Evolutionary conservation across 1,140 invertebrate genomes (phyloP).

Genomic region (Pseudomyrmex concolor): DNA sequence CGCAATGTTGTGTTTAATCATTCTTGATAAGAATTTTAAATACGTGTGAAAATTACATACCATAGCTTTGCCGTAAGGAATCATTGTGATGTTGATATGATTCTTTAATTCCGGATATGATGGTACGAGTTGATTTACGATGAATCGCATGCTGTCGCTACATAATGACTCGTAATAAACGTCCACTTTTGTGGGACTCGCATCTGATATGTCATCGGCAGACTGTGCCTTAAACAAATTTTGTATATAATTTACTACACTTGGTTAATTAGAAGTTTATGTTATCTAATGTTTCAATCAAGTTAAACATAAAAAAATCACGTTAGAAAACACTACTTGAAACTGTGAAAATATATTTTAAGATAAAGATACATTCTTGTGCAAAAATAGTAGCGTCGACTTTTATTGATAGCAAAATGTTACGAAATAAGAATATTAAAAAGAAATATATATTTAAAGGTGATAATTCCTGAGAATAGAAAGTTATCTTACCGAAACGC

Average conservation of each 20-base stretch:
- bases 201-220: neutral
- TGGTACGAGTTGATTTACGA: slow-evolving; percentile 84
- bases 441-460: neutral
- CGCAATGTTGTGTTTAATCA: neutral
- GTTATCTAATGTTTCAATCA: neutral
- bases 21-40: neutral
- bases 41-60: slow-evolving; percentile 81
- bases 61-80: slow-evolving; percentile 91
- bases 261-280: neutral
- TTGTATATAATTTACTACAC: slow-evolving; percentile 1
- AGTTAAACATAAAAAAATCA: too few species aligned
- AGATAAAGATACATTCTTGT: neutral
- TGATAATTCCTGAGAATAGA: neutral
- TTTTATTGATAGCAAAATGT: neutral
- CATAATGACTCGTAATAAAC: slow-evolving; percentile 94
- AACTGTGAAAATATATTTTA: neutral
- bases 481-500: slow-evolving; percentile 45
- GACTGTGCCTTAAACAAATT: slow-evolving; percentile 28
- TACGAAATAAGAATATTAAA: neutral
- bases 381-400: neutral
- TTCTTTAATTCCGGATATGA: slow-evolving; percentile 71
- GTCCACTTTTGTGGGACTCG: slow-evolving; percentile 68
- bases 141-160: slow-evolving; percentile 90
- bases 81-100: slow-evolving; percentile 71
- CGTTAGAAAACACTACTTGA: too few species aligned